A percentile compares a stretch with the other conserved stretches of the same genome.
phyloP scores from a whole-genome alignment of 2,113 vertebrate genomes.

The Chionomys nivalis region DNA sequence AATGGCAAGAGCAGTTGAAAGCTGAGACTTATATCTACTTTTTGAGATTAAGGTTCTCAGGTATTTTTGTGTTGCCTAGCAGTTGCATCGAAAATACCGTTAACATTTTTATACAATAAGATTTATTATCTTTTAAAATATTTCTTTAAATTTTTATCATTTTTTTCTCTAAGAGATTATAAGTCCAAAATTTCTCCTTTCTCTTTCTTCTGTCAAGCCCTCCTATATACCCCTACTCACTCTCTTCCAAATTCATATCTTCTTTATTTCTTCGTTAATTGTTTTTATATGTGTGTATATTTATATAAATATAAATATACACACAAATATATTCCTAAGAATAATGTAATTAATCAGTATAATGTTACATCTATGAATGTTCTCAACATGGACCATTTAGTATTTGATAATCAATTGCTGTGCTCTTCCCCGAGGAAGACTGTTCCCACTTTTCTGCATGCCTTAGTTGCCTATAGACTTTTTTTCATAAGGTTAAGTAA shows the following conservation, averaged over 20 bases:
- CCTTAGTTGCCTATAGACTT: background rate
- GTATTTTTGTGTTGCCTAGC: background rate
- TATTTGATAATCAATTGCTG: background rate
- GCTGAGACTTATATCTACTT: background rate
- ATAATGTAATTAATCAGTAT: background rate
- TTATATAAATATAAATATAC: too few species aligned
- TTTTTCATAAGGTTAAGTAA: background rate
- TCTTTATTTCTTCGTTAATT: background rate
- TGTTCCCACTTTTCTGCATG: too few species aligned
- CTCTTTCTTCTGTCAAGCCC: background rate
- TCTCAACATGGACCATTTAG: background rate
- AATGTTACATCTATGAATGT: background rate
- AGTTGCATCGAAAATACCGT: background rate
- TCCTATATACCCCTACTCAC: background rate
- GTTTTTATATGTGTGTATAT: too few species aligned
- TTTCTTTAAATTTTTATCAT: background rate
- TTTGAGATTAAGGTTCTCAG: background rate
- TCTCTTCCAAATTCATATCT: background rate
- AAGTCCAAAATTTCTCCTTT: background rate
- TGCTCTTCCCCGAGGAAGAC: background rate
- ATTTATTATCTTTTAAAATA: background rate
- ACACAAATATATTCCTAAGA: too few species aligned
- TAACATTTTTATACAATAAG: background rate
- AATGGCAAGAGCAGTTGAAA: background rate
- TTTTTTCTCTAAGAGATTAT: background rate